A percentile compares a stretch with the other conserved stretches of the same genome.
Evolutionary conservation across 1,140 invertebrate species (phyloP).

Genomic region (Heliothis subflexa): DNA sequence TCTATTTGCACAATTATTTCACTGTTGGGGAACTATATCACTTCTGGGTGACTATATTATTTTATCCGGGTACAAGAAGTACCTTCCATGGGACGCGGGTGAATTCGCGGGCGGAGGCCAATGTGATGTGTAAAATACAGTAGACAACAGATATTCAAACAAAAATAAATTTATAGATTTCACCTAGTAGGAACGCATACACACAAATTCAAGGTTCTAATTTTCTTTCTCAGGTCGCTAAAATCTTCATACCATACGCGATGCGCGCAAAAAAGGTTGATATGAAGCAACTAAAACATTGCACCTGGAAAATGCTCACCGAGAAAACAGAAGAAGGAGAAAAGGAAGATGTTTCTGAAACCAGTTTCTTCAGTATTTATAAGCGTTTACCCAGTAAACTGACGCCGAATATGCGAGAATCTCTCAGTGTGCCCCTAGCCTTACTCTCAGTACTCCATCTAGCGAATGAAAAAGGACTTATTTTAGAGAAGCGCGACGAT

Average conservation of each 20-base stretch:
- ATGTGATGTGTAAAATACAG: too few species aligned
- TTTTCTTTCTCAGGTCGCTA: slow-evolving; percentile 85
- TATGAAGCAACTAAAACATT: slow-evolving; percentile 91
- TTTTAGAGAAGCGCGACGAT: slow-evolving; percentile 75
- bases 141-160: too few species aligned
- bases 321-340: slow-evolving; percentile 67
- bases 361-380: slow-evolving; percentile 87
- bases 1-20: too few species aligned
- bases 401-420: slow-evolving; percentile 88
- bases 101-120: too few species aligned
- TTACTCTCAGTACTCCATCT: slow-evolving; percentile 93
- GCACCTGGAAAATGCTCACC: slow-evolving; percentile 89
- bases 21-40: too few species aligned
- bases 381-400: slow-evolving; percentile 87
- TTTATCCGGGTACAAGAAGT: too few species aligned
- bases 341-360: slow-evolving; percentile 73
- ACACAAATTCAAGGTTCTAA: too few species aligned
- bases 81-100: too few species aligned
- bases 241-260: slow-evolving; percentile 91
- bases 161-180: too few species aligned
- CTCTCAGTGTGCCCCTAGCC: slow-evolving; percentile 91
- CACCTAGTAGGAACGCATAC: too few species aligned
- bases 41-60: too few species aligned
- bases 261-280: slow-evolving; percentile 93
- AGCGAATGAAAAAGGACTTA: slow-evolving; percentile 90